Evolutionary conservation across 2,113 vertebrate species (phyloP).

Genomic region (Phrynosoma blainvillii): DNA sequence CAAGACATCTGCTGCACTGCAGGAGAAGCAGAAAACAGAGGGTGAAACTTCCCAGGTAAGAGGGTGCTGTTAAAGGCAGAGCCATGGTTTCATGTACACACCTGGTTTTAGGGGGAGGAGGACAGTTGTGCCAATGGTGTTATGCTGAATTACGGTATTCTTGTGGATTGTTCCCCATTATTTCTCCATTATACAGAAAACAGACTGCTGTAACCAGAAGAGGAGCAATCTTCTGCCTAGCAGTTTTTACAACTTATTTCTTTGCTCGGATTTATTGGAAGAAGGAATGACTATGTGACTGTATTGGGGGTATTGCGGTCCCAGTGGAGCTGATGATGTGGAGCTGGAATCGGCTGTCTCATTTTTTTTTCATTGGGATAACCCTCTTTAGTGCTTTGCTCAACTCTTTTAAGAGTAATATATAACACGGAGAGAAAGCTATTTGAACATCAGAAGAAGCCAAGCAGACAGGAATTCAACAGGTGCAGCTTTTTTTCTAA

Average conservation of each 20-base stretch:
- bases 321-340: background rate
- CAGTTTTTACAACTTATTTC: constrained; percentile 11
- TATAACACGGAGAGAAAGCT: background rate
- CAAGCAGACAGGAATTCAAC: background rate
- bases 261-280: background rate
- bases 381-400: background rate
- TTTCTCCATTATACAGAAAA: constrained; percentile 33
- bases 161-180: fast-evolving
- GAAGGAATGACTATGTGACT: background rate
- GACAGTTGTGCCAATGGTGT: constrained; percentile 52
- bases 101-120: constrained; percentile 37
- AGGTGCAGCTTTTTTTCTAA: background rate
- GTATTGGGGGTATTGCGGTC: background rate
- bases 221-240: constrained; percentile 20
- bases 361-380: background rate
- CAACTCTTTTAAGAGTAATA: background rate
- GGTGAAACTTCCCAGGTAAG: constrained; percentile 69
- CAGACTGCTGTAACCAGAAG: constrained; percentile 47
- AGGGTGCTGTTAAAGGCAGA: constrained; percentile 14
- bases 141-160: constrained; percentile 59
- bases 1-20: constrained; percentile 63
- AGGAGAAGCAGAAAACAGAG: constrained; percentile 62
- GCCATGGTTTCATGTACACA: constrained; percentile 30
- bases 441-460: background rate
- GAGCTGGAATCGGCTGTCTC: fast-evolving